Percentiles rank a stretch among this genome's conserved stretches.
These are phyloP conservation scores for Drosophila buzzatii DNA, from an alignment of 2,888 invertebrate genomes.

Conservation along the genomic window DNA sequence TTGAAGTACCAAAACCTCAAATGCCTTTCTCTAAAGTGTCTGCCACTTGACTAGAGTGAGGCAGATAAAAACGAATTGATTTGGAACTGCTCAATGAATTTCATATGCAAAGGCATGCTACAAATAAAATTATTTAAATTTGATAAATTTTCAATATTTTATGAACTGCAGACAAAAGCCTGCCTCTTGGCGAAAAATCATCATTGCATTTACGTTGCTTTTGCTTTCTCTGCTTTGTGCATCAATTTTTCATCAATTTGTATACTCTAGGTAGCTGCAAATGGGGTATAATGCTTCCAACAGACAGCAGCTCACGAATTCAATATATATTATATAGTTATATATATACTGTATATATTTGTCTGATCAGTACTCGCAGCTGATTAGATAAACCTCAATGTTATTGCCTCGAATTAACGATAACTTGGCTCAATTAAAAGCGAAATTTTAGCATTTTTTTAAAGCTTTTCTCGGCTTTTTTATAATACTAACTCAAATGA, in stretches of 20 bases:
- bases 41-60: conserved; percentile 42
- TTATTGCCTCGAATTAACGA: too few species aligned
- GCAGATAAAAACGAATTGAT: conserved; percentile 11
- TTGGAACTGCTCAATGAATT: neutral
- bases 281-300: neutral
- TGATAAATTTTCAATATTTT: conserved; percentile 18
- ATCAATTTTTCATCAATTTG: conserved; percentile 31
- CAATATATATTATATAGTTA: too few species aligned
- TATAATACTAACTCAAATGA: too few species aligned
- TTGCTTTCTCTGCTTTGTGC: conserved; percentile 12
- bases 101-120: neutral
- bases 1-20: conserved; percentile 14
- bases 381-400: neutral
- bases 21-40: conserved; percentile 1
- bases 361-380: neutral
- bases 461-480: too few species aligned
- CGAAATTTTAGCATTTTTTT: too few species aligned
- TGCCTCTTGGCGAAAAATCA: conserved; percentile 7
- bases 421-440: too few species aligned
- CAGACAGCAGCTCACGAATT: neutral
- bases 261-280: neutral
- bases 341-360: too few species aligned
- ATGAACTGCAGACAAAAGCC: conserved; percentile 10
- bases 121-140: neutral
- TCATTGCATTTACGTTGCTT: neutral